Percentiles rank a stretch among this genome's conserved stretches.
These are phyloP conservation scores for Apodemus agrarius DNA, from an alignment of 2,797 vertebrate genomes.

Conservation along the genomic window DNA sequence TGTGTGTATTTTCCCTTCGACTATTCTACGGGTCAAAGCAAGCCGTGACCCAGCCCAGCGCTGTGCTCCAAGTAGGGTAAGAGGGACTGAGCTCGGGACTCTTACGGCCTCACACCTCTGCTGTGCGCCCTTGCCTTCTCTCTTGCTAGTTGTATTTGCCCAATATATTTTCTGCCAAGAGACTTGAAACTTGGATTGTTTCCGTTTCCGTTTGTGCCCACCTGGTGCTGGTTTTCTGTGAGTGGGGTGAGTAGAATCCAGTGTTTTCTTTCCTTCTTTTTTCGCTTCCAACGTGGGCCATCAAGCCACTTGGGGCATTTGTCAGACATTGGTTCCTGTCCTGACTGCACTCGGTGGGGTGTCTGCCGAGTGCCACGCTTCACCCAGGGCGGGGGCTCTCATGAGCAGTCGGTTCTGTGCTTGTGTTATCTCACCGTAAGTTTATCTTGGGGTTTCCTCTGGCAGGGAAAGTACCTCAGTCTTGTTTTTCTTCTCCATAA, in stretches of 20 bases:
- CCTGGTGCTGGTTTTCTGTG: not conserved
- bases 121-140: no score
- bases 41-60: not conserved
- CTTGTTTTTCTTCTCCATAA: conserved; percentile 26
- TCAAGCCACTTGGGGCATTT: not conserved
- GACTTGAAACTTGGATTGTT: not conserved
- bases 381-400: not conserved
- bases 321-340: not conserved
- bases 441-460: conserved; percentile 16
- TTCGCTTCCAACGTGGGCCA: not conserved
- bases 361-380: not conserved
- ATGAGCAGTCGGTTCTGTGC: not conserved
- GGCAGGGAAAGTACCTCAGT: not conserved
- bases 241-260: no score
- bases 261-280: not conserved
- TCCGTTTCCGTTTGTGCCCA: not conserved
- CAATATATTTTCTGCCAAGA: not conserved
- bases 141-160: not conserved
- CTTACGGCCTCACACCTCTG: not conserved
- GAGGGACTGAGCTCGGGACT: not conserved
- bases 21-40: not conserved
- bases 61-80: not conserved
- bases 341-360: no score
- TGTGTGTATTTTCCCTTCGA: accelerated
- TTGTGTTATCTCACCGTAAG: not conserved